Percentiles rank a stretch among this genome's conserved stretches.
These are phyloP conservation scores for Gerris buenoi DNA, from an alignment of 1,140 invertebrate genomes.

Conservation along the genomic window DNA sequence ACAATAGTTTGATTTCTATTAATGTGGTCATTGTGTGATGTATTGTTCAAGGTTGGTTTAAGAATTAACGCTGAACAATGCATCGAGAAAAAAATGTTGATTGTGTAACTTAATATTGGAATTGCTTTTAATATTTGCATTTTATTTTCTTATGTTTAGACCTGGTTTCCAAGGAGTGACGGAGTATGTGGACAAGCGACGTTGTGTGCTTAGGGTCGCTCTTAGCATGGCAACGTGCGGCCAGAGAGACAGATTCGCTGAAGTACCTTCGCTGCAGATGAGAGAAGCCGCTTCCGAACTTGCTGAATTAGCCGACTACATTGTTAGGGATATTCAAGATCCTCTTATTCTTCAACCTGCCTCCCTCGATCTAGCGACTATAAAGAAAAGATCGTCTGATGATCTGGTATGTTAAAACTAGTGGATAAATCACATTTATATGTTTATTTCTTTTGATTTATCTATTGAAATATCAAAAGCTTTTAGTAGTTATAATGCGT, in stretches of 20 bases:
- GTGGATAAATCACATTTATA: no score
- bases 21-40: no score
- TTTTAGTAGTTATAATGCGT: no score
- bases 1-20: no score
- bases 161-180: conserved; percentile 52
- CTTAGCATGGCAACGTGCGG: conserved; percentile 74
- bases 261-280: conserved; percentile 58
- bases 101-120: no score
- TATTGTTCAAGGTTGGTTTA: no score
- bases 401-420: conserved; percentile 42
- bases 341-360: conserved; percentile 78
- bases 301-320: conserved; percentile 62
- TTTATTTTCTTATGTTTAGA: no score
- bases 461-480: no score
- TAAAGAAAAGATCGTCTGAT: conserved; percentile 66
- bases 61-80: no score
- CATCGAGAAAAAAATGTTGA: no score
- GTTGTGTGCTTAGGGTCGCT: conserved; percentile 55
- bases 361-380: conserved; percentile 65
- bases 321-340: conserved; percentile 74
- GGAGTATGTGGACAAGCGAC: conserved; percentile 48
- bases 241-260: conserved; percentile 71
- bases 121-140: no score
- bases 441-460: no score
- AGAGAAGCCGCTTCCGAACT: conserved; percentile 50